These are phyloP conservation scores for Steatornis caripensis DNA, from an alignment of 2,113 vertebrate genomes.

Conservation along the genomic window DNA sequence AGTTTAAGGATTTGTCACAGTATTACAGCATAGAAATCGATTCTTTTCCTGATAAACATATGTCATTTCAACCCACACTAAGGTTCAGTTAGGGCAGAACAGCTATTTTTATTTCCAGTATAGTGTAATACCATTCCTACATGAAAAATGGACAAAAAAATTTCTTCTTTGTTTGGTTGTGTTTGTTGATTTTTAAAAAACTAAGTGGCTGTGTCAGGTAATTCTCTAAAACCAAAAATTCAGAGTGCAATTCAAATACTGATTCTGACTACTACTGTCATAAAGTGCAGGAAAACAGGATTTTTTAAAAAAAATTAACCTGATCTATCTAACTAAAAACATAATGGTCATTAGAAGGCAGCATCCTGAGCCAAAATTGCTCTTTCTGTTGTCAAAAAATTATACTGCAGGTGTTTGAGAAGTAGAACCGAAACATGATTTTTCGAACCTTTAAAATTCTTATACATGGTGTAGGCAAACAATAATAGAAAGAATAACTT, in stretches of 20 bases:
- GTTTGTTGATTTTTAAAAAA: background rate
- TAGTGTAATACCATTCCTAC: background rate
- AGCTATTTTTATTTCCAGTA: background rate
- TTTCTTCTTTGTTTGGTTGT: background rate
- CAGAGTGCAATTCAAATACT: background rate
- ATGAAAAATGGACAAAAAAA: background rate
- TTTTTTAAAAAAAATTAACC: background rate
- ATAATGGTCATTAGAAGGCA: background rate
- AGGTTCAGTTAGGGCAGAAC: background rate
- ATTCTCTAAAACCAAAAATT: background rate
- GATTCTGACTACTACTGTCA: background rate
- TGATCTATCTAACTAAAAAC: background rate
- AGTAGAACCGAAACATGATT: background rate
- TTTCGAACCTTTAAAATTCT: background rate
- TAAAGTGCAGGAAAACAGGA: background rate
- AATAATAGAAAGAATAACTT: background rate
- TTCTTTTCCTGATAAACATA: background rate
- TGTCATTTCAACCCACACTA: accelerated
- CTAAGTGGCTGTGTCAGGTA: background rate
- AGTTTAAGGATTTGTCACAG: background rate
- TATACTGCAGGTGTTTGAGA: background rate
- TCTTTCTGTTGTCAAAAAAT: background rate
- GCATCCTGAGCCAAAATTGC: background rate
- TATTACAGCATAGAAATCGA: background rate
- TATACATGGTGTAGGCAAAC: background rate